Conservation (phyloP, 1,140 invertebrate genomes). For the Eueides isabella region DNA sequence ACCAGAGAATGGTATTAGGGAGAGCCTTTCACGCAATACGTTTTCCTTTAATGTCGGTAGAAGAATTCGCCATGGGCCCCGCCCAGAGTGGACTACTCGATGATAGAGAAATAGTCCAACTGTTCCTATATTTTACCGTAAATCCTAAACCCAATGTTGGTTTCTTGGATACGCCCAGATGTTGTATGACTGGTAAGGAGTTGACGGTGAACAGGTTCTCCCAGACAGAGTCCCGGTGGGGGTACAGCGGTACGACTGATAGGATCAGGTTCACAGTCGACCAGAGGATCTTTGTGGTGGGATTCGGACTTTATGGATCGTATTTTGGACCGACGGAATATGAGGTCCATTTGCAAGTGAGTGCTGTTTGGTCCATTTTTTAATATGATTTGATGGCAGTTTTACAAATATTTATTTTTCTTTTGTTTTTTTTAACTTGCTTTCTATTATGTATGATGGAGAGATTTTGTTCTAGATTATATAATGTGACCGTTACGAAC, state of each 20-base stretch:
- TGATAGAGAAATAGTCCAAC: slow-evolving; percentile 88
- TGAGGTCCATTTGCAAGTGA: slow-evolving; percentile 87
- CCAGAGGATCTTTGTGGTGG: slow-evolving; percentile 91
- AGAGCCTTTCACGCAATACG: slow-evolving; percentile 88
- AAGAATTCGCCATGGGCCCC: slow-evolving; percentile 92
- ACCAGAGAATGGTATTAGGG: slow-evolving; percentile 87
- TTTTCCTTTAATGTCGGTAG: slow-evolving; percentile 93
- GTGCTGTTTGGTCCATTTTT: slow-evolving; percentile 9
- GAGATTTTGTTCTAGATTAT: too few relatives aligned
- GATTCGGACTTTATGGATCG: slow-evolving; percentile 94
- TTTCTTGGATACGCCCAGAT: slow-evolving; percentile 89
- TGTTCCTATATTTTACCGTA: slow-evolving; percentile 93
- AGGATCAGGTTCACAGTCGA: slow-evolving; percentile 93
- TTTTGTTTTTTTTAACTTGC: too few relatives aligned
- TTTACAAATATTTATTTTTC: too few relatives aligned
- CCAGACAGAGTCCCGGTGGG: slow-evolving; percentile 92
- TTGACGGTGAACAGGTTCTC: slow-evolving; percentile 91
- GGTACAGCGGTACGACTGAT: slow-evolving; percentile 94
- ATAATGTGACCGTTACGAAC: too few relatives aligned
- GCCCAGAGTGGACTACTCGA: slow-evolving; percentile 90
- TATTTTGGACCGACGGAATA: slow-evolving; percentile 93
- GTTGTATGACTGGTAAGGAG: slow-evolving; percentile 93
- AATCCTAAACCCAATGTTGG: slow-evolving; percentile 88
- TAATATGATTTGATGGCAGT: too few relatives aligned
- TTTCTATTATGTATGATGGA: too few relatives aligned